Evolutionary conservation across 2,888 invertebrate genomes (phyloP).

Genomic region (Neoascia interrupta): DNA sequence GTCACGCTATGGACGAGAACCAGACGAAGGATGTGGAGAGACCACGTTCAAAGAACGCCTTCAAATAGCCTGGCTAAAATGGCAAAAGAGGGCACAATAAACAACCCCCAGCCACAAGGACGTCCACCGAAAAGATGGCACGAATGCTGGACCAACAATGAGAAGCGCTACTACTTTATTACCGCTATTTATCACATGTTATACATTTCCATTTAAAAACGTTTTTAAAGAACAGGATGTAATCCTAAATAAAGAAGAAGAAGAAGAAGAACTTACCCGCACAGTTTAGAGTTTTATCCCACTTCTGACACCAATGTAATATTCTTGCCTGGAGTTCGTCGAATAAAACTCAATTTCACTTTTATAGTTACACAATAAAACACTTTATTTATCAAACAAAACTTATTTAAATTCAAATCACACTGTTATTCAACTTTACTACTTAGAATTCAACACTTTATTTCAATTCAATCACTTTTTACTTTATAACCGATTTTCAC

Average conservation of each 20-base stretch:
- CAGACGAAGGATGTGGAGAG: conserved; percentile 7
- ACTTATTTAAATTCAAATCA: too few relatives aligned
- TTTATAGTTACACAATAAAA: too few relatives aligned
- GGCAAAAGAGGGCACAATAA: conserved; percentile 13
- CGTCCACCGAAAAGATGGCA: conserved; percentile 1
- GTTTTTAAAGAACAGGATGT: background rate
- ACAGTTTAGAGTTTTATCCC: too few relatives aligned
- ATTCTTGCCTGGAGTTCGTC: too few relatives aligned
- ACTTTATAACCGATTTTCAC: too few relatives aligned
- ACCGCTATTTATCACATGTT: background rate
- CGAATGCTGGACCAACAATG: conserved; percentile 2
- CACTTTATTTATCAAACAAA: too few relatives aligned
- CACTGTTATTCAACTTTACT: too few relatives aligned
- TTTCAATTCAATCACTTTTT: too few relatives aligned
- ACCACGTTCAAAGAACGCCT: conserved; percentile 15
- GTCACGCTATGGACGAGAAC: background rate
- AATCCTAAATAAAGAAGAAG: background rate
- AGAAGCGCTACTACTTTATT: background rate
- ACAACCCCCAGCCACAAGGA: background rate
- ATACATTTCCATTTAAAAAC: background rate
- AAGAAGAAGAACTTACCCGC: too few relatives aligned
- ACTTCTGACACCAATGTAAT: too few relatives aligned
- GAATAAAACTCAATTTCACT: too few relatives aligned
- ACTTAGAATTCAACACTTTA: too few relatives aligned
- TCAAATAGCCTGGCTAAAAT: conserved; percentile 1